Evolutionary conservation across 2,113 vertebrate genomes (phyloP), one percentile per base, ranked within the genome.

Genomic region (Hemiscyllium ocellatum): DNA sequence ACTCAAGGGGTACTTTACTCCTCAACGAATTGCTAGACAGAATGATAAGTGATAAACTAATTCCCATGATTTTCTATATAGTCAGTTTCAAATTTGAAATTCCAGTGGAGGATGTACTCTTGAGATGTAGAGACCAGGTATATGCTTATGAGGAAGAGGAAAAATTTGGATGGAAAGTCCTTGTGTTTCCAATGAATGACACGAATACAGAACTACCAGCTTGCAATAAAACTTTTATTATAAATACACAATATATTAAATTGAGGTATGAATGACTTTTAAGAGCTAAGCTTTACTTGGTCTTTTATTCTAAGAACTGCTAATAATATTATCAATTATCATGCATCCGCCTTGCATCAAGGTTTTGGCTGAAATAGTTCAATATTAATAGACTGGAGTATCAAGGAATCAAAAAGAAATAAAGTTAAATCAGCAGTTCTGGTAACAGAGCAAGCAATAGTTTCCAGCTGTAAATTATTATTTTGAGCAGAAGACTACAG

Each of bases 201-300:
- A 1, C 33, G 20, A 91, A 66, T 2, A 91, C 56, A 37, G 61
- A 66, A 37, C 61, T 93, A 93, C 89, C 89, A 66, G 61, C 61
- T 93, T 66, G 89, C 33, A 93, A 37, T 93, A 93, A 93, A 93
- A 93, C 13, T 93, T 93, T 93, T 93, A 93, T 93, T 66, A 93
- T 93, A 93, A 93, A 66, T 93, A 68, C 29, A 66, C 89, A 91
- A 91, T 91, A 22, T 66, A 93, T 93, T 93, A 66, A 91, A 15
- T 91, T 4, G 42, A 91, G 37, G 33, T 66, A 68, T 93, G 37
- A 93, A 93, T 33, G 56, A 61, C 20, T 61, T 90, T 93, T 68
- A 93, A 93, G 89, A 66, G 89, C 65, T 37, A 33, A 7, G 52
- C 56, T 33, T 89, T 65, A 22, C 33, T 65, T 91, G 26, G 61